Conservation (phyloP, 1,140 invertebrate species). For the Olivierus martensii region DNA sequence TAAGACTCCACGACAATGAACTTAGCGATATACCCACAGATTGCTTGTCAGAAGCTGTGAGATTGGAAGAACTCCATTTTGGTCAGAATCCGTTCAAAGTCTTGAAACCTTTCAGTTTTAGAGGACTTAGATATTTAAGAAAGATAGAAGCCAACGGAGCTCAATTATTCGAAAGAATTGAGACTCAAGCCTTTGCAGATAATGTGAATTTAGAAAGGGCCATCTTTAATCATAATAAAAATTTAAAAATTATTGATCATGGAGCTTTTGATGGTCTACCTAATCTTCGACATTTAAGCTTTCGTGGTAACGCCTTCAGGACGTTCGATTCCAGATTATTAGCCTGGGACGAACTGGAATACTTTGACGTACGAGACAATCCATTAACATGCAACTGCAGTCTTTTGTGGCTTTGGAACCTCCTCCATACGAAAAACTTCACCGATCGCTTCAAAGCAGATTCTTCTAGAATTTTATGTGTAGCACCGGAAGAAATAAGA, state of each 20-base stretch:
- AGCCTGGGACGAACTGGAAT: conserved; percentile 18
- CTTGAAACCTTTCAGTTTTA: conserved; percentile 15
- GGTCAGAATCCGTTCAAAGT: conserved; percentile 17
- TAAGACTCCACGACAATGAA: conserved; percentile 65
- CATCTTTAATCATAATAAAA: conserved; percentile 38
- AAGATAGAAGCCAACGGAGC: conserved; percentile 25
- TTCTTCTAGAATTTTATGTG: conserved; percentile 1
- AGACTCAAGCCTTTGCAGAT: conserved; percentile 26
- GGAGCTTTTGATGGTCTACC: conserved; percentile 52
- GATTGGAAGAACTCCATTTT: conserved; percentile 21
- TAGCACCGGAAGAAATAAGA: not conserved
- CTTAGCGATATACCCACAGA: conserved; percentile 55
- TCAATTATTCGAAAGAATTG: conserved; percentile 24
- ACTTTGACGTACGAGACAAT: conserved; percentile 51
- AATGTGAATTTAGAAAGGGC: conserved; percentile 46
- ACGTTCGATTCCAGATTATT: conserved; percentile 13
- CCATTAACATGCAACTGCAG: conserved; percentile 76
- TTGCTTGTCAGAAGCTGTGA: conserved; percentile 44
- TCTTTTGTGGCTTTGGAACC: conserved; percentile 64
- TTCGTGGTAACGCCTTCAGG: conserved; percentile 19
- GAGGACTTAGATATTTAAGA: conserved; percentile 14
- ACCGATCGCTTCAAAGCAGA: not conserved
- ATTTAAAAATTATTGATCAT: conserved; percentile 36
- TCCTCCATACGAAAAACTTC: conserved; percentile 10
- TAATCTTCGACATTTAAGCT: conserved; percentile 48